A percentile compares a stretch with the other conserved stretches of the same genome.
phyloP scores from a whole-genome alignment of 2,113 vertebrate genomes.

The Pica pica region DNA sequence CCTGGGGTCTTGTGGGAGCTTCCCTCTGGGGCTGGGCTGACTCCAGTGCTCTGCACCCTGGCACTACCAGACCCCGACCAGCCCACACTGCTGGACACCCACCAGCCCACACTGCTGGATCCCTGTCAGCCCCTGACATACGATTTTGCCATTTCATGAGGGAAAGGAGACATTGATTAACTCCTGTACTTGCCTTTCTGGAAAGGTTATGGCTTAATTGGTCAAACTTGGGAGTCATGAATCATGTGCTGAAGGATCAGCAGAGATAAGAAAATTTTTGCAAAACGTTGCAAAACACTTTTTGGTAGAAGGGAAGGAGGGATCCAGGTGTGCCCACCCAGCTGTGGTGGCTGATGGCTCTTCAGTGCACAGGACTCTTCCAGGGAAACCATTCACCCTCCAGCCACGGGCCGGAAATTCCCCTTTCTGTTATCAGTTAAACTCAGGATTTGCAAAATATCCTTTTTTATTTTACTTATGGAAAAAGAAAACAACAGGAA shows the following conservation, averaged over 20 bases:
- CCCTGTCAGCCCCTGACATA: neutral
- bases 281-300: neutral
- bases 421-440: neutral
- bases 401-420: neutral
- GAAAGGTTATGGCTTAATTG: conserved; percentile 53
- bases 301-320: neutral
- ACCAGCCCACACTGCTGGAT: neutral
- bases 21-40: neutral
- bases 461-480: neutral
- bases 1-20: neutral
- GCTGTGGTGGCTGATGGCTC: neutral
- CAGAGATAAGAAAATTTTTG: neutral
- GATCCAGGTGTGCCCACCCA: neutral
- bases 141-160: neutral
- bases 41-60: fast-evolving
- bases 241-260: neutral
- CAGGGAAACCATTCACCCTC: neutral
- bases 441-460: neutral
- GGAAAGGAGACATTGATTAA: conserved; percentile 20
- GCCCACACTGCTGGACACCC: neutral
- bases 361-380: neutral
- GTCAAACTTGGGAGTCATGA: neutral
- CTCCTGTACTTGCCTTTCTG: neutral
- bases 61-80: neutral
- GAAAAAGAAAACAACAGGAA: conserved; percentile 5